Conservation (phyloP, 2,888 invertebrate genomes). For the Aspidiotus rigidus region DNA sequence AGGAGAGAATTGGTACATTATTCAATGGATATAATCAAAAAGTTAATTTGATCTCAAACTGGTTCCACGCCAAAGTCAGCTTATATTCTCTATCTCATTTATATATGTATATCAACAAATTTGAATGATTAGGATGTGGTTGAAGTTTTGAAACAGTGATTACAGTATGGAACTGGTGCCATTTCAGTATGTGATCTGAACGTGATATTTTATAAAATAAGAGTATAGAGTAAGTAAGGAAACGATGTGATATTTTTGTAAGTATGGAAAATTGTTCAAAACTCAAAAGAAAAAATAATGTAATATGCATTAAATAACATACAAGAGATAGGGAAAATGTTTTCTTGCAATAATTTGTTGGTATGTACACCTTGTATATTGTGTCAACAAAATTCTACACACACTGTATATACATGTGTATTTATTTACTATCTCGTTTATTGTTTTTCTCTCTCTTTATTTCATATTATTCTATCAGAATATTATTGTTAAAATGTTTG, state of each 20-base stretch:
- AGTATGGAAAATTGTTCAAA: slow-evolving; percentile 16
- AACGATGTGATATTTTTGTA: slow-evolving; percentile 32
- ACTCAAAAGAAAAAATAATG: neutral
- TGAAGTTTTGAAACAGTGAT: slow-evolving; percentile 22
- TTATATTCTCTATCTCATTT: neutral
- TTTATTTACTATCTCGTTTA: slow-evolving; percentile 6
- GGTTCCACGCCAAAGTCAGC: slow-evolving; percentile 4
- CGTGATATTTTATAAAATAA: slow-evolving; percentile 31
- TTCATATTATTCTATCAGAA: neutral
- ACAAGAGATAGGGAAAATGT: slow-evolving; percentile 2
- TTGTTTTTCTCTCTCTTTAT: slow-evolving; percentile 1
- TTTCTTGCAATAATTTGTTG: slow-evolving; percentile 5
- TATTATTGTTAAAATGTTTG: slow-evolving; percentile 3
- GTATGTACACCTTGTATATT: neutral
- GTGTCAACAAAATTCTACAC: too few species aligned
- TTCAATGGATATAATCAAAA: neutral
- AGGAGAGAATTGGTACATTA: too few species aligned
- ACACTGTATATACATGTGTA: slow-evolving; percentile 9
- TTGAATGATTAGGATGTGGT: too few species aligned
- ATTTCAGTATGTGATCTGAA: slow-evolving; percentile 32
- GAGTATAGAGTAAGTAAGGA: slow-evolving; percentile 28
- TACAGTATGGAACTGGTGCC: slow-evolving; percentile 28
- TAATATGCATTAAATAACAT: neutral
- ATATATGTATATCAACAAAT: too few species aligned
- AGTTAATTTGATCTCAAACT: neutral